Evolutionary conservation across 2,113 vertebrate species (phyloP).

Genomic region (Lota lota): DNA sequence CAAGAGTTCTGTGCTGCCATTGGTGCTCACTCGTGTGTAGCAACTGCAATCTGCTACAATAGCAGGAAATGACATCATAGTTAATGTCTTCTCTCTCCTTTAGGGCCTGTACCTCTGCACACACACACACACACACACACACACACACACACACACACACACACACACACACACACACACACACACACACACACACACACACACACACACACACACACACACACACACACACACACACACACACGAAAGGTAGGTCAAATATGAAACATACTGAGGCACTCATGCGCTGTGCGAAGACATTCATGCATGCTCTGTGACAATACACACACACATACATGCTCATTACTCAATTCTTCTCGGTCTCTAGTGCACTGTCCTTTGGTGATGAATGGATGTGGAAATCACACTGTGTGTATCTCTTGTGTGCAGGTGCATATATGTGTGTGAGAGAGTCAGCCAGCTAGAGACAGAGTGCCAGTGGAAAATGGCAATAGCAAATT

Average conservation of each 20-base stretch:
- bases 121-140: slow-evolving; percentile 8
- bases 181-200: slow-evolving; percentile 9
- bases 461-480: slow-evolving; percentile 3
- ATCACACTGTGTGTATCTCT: slow-evolving; percentile 27
- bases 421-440: not conserved
- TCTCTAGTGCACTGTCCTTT: slow-evolving; percentile 37
- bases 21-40: slow-evolving; percentile 3
- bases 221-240: too few relatives aligned
- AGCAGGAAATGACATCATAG: slow-evolving; percentile 62
- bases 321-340: not conserved
- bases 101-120: slow-evolving; percentile 5
- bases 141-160: not conserved
- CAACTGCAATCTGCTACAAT: slow-evolving; percentile 52
- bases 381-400: slow-evolving; percentile 44
- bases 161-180: not conserved
- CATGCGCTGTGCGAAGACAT: not conserved
- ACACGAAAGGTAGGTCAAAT: not conserved
- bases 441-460: not conserved
- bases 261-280: not conserved
- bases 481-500: not conserved
- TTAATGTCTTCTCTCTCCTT: slow-evolving; percentile 39
- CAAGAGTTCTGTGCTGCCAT: too few relatives aligned
- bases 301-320: too few relatives aligned
- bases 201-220: slow-evolving; percentile 2
- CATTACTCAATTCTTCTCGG: slow-evolving; percentile 29